A percentile compares a stretch with the other conserved stretches of the same genome.
These are phyloP conservation scores for Sphenopsis melanotis DNA, from an alignment of 2,797 vertebrate species.

Conservation along the genomic window DNA sequence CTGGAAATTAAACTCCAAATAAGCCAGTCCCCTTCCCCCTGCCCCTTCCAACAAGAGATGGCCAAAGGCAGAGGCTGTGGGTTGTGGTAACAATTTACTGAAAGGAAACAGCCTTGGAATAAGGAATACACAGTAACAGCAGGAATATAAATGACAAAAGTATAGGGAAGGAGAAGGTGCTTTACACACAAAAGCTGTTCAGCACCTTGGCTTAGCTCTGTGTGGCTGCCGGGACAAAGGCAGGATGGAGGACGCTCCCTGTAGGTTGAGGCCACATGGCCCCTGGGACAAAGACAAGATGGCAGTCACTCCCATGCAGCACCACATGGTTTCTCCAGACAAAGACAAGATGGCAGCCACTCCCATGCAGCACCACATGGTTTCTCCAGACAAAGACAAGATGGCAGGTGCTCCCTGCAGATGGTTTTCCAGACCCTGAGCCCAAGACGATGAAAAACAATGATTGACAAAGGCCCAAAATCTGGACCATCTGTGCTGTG, in stretches of 20 bases:
- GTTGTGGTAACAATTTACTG: not conserved
- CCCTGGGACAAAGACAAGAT: not conserved
- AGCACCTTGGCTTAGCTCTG: not conserved
- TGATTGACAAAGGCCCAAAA: not conserved
- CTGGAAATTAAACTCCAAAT: not conserved
- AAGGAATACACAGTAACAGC: not conserved
- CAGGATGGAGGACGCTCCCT: not conserved
- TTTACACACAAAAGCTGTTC: not conserved
- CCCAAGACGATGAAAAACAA: not conserved
- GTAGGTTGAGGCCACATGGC: not conserved
- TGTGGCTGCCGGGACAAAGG: rapidly evolving
- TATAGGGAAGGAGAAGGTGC: not conserved
- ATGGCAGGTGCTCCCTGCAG: rapidly evolving
- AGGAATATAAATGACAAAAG: not conserved
- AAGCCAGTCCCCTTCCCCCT: not conserved
- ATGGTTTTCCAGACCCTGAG: not conserved
- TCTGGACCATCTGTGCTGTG: not conserved
- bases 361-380: not conserved
- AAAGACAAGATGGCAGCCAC: too few relatives aligned
- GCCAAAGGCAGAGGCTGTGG: not conserved
- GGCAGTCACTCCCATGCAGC: rapidly evolving
- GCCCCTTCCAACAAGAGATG: rapidly evolving
- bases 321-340: too few relatives aligned
- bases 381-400: not conserved
- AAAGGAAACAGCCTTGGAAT: not conserved